Conservation (phyloP, 1,140 invertebrate genomes). For the Goniozus legneri region DNA sequence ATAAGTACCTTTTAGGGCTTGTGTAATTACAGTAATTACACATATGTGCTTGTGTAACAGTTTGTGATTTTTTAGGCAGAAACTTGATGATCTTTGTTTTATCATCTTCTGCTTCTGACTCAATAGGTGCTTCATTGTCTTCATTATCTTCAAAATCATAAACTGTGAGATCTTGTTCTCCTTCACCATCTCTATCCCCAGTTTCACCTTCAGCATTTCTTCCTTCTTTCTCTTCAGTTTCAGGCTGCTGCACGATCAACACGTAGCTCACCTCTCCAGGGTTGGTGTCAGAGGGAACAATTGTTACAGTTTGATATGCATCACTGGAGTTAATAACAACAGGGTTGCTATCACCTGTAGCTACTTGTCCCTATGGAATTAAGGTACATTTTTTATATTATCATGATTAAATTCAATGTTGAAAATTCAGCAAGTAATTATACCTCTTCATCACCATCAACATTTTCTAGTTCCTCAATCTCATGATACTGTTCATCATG, state of each 20-base stretch:
- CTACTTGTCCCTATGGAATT: conserved; percentile 31
- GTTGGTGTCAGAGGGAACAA: conserved; percentile 78
- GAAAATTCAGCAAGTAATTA: not conserved
- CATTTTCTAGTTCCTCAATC: conserved; percentile 56
- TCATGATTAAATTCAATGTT: not conserved
- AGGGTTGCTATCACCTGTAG: conserved; percentile 45
- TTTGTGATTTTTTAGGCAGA: conserved; percentile 67
- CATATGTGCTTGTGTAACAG: conserved; percentile 70
- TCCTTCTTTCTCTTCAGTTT: conserved; percentile 55
- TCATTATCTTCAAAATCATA: conserved; percentile 67
- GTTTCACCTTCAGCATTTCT: conserved; percentile 58
- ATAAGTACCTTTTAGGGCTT: conserved; percentile 70
- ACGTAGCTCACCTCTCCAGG: conserved; percentile 85
- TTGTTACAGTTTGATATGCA: conserved; percentile 79
- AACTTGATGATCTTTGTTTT: conserved; percentile 68
- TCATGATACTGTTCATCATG: conserved; percentile 49
- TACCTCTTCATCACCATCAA: conserved; percentile 46
- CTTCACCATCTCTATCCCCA: conserved; percentile 60
- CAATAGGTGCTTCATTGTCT: conserved; percentile 55
- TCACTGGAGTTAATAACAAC: conserved; percentile 60
- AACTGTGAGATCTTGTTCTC: conserved; percentile 62
- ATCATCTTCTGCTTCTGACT: conserved; percentile 69
- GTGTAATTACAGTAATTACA: conserved; percentile 91
- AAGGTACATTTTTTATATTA: not conserved
- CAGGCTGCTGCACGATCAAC: conserved; percentile 77